Evolutionary conservation across 1,140 invertebrate species (phyloP), one percentile per base, ranked within the genome.

Genomic region (Dendrolimus kikuchii): DNA sequence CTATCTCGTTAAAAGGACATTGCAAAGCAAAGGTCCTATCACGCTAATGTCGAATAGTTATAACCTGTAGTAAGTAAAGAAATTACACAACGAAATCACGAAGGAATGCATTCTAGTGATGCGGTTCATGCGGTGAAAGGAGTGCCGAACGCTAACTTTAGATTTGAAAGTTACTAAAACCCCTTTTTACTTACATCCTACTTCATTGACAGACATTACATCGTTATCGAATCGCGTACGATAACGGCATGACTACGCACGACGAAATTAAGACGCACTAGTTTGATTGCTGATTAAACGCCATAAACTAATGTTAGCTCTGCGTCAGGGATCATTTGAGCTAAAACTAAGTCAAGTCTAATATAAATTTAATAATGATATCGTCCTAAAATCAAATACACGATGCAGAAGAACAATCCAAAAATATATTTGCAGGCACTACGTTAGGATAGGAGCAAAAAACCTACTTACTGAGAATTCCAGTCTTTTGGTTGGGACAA

Each of bases 181-280:
- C 1, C 23, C 1, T 23, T 23, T 23, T 36, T 52, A 54, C 40
- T 46, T 23, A 6, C 8, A 44, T 23, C 1, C 45, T 49, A 10
- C 46, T 57, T 8, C 45, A 57, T 49, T 57, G 55, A 52, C 8
- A 65, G 64, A 74, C 68, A 68, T 74, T 65, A 68, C 63, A 68
- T 66, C 63, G 61, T 72, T 75, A 79, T 79, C 70, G 68, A 71
- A 79, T 81, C 66, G 65, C 68, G 66, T 60, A 66, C 81, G 80
- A 85, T 85, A 85, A 85, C 77, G 68, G 69, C 73, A 71, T 72
- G 69, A 74, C 71, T 70, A 78, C 69, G 70, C 64, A 76, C 64
- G 64, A 69, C 63, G 66, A 78, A 81, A 77, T 75, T 81, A 78
- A 77, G 77, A 81, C 80, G 81, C 80, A 85, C 71, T 81, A 74